Evolutionary conservation across 2,797 vertebrate genomes (phyloP), one percentile per base, ranked within the genome.

Genomic region (Pangasius larnaudii): DNA sequence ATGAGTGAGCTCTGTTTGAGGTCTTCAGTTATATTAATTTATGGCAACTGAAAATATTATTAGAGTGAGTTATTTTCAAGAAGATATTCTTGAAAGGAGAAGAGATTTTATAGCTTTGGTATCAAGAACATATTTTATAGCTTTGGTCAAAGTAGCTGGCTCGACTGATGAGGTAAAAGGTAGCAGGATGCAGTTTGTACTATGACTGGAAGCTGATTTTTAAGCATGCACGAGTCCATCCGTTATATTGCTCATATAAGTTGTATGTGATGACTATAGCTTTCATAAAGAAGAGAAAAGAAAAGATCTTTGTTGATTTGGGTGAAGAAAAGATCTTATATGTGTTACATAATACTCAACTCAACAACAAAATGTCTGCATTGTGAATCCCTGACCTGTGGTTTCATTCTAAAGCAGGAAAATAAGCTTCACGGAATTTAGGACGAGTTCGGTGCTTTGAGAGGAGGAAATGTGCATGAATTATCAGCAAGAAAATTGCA

Each of bases 401-500:
- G 19, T 80, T 69, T 80, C 33, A 56, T 69, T 42, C 39, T 53
- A 78, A 85, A 74, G 27, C 24, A 46, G 22, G 7, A 80, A 71
- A 53, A 67, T 22, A 51, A 69, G 42, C 61, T 83, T 83, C 30
- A 27, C 30, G 22, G 16, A 65, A 83, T 83, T 67, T 51, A 30
- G n/a, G 56, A 27, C 5, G 6, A 39, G 22, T 42, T 33, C 1
- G n/a, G n/a, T 53, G 16, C 49, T 18, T 30, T 77, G 49, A 9
- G 27, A 19, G 49, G n/a, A 81, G 56, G 33, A 61, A 81, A 61
- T 61, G 11, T 58, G 9, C 53, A 80, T 80, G 53, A 80, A 80
- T 80, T 59, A 80, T 36, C 53, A 24, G 77, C 30, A 58, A 80
- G 77, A 58, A 80, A 80, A 80, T 18, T 53, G 42, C 63, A 72